Conservation (phyloP, 2,113 vertebrate genomes). For the Poecile atricapillus region DNA sequence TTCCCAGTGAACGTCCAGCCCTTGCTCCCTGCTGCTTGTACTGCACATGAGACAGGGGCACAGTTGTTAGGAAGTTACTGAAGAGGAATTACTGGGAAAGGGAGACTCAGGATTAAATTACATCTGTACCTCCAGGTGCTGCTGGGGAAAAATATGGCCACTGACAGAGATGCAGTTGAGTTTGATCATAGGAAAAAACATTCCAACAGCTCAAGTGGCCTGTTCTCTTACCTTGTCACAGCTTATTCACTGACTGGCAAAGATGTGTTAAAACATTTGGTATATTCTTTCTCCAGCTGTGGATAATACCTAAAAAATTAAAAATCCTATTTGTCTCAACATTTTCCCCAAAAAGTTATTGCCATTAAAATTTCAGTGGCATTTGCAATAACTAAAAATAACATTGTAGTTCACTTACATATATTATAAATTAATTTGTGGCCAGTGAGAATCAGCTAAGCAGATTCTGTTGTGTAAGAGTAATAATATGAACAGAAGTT, state of each 20-base stretch:
- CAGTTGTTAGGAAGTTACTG: neutral
- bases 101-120: neutral
- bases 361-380: neutral
- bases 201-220: neutral
- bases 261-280: neutral
- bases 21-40: neutral
- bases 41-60: neutral
- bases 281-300: neutral
- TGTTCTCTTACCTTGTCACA: neutral
- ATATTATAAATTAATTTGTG: neutral
- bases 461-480: neutral
- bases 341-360: neutral
- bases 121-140: neutral
- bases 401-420: neutral
- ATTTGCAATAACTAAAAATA: neutral
- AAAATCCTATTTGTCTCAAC: neutral
- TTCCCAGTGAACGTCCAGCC: accelerated
- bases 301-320: neutral
- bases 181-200: neutral
- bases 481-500: neutral
- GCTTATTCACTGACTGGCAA: neutral
- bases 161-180: neutral
- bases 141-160: neutral
- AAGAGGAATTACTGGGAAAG: neutral
- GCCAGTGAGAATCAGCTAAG: neutral